Conservation (phyloP, 1,140 invertebrate species). For the Pteromalus puparum region DNA sequence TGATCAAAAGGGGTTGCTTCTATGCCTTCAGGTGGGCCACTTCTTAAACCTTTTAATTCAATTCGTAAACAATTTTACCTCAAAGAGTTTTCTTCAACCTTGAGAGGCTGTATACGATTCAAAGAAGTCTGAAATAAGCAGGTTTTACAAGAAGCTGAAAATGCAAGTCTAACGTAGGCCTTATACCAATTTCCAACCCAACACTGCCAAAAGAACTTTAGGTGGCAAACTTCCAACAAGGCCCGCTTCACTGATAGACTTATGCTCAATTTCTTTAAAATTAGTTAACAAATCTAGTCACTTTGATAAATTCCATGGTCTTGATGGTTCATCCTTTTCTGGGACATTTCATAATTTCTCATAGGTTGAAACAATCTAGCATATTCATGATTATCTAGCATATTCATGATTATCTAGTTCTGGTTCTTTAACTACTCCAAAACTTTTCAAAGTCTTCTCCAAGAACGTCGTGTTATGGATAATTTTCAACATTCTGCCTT, state of each 20-base stretch:
- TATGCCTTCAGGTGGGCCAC: too few relatives aligned
- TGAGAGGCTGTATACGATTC: slow-evolving; percentile 75
- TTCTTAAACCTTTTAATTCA: too few relatives aligned
- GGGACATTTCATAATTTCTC: slow-evolving; percentile 46
- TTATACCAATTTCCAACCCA: slow-evolving; percentile 89
- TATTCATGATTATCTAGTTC: slow-evolving; percentile 47
- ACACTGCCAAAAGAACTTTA: slow-evolving; percentile 90
- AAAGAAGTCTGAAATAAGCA: slow-evolving; percentile 88
- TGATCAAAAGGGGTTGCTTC: too few relatives aligned
- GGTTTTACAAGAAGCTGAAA: slow-evolving; percentile 82
- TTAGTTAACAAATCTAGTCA: slow-evolving; percentile 73
- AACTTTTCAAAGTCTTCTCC: slow-evolving; percentile 58
- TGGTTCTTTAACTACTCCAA: slow-evolving; percentile 46
- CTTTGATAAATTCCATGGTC: slow-evolving; percentile 67
- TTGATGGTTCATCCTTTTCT: slow-evolving; percentile 63
- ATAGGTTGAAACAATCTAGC: too few relatives aligned
- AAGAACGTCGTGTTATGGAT: slow-evolving; percentile 53
- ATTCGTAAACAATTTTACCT: slow-evolving; percentile 83
- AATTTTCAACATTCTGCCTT: slow-evolving; percentile 50
- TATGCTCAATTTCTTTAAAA: slow-evolving; percentile 70
- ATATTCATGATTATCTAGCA: slow-evolving; percentile 25
- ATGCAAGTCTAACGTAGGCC: slow-evolving; percentile 76
- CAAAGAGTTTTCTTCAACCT: slow-evolving; percentile 84
- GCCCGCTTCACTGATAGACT: slow-evolving; percentile 68
- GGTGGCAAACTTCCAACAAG: slow-evolving; percentile 79